These are phyloP conservation scores for Latrodectus geometricus DNA, from an alignment of 1,140 invertebrate genomes.

Conservation along the genomic window DNA sequence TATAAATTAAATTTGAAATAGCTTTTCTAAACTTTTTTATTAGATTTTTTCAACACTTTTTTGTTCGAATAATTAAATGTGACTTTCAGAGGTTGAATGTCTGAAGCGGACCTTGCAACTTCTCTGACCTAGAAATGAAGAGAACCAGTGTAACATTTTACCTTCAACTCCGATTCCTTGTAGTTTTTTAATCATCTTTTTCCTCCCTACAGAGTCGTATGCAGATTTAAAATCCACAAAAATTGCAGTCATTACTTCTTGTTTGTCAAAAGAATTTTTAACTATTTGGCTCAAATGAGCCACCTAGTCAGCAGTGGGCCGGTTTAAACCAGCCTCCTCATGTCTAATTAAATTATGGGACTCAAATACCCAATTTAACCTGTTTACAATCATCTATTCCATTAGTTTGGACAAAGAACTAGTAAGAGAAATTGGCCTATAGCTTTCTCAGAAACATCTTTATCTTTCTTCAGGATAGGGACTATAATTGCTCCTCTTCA, in stretches of 20 bases:
- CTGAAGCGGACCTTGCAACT: not conserved
- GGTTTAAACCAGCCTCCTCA: slow-evolving; percentile 25
- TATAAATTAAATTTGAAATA: too few species aligned
- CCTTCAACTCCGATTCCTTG: not conserved
- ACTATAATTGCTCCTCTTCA: slow-evolving; percentile 1
- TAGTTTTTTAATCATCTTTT: too few species aligned
- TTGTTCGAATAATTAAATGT: too few species aligned
- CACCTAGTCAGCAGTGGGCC: not conserved
- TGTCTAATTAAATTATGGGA: not conserved
- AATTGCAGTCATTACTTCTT: slow-evolving; percentile 11
- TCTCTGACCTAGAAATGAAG: slow-evolving; percentile 22
- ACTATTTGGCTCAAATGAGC: slow-evolving; percentile 20
- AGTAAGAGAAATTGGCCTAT: slow-evolving; percentile 32
- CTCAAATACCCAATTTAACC: slow-evolving; percentile 19
- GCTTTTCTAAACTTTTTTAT: too few species aligned
- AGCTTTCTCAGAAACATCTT: slow-evolving; percentile 6
- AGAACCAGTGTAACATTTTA: slow-evolving; percentile 24
- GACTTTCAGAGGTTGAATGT: not conserved
- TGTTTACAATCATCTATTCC: not conserved
- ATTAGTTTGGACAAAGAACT: slow-evolving; percentile 12
- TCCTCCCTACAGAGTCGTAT: slow-evolving; percentile 10
- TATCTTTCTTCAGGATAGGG: slow-evolving; percentile 14
- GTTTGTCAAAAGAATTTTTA: slow-evolving; percentile 19
- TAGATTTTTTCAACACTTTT: too few species aligned
- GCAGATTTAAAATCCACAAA: slow-evolving; percentile 32